phyloP scores from a whole-genome alignment of 2,888 invertebrate genomes.

The Sinhomidia bicolor region DNA sequence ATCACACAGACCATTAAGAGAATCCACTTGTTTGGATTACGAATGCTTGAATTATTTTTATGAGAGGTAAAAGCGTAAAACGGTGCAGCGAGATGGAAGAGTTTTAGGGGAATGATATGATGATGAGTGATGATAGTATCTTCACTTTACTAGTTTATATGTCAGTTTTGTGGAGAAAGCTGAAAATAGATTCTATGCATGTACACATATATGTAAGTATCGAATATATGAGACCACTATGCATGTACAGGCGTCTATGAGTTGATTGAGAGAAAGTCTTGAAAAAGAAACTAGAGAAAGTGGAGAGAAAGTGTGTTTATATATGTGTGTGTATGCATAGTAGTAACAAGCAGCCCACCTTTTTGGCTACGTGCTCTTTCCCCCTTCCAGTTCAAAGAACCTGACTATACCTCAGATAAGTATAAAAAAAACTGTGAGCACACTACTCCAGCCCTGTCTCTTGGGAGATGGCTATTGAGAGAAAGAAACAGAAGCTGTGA shows the following conservation, averaged over 20 bases:
- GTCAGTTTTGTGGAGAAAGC: constrained; percentile 5
- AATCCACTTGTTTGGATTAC: constrained; percentile 59
- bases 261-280: constrained; percentile 53
- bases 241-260: background rate
- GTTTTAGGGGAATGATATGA: constrained; percentile 9
- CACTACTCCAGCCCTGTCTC: background rate
- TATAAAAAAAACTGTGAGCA: background rate
- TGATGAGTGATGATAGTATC: constrained; percentile 37
- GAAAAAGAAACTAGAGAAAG: constrained; percentile 10
- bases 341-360: background rate
- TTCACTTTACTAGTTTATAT: constrained; percentile 38
- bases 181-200: constrained; percentile 36
- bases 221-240: background rate
- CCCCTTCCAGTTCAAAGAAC: background rate
- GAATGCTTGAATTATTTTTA: constrained; percentile 43
- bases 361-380: background rate
- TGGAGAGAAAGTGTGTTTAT: background rate
- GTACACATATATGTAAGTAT: background rate
- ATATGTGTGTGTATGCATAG: background rate
- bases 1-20: constrained; percentile 40
- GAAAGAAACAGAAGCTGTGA: background rate
- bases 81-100: background rate
- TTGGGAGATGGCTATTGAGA: constrained; percentile 14
- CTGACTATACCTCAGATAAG: background rate
- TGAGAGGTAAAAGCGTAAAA: background rate